These are phyloP conservation scores for Perognathus longimembris DNA, from an alignment of 2,113 vertebrate genomes.

Conservation along the genomic window DNA sequence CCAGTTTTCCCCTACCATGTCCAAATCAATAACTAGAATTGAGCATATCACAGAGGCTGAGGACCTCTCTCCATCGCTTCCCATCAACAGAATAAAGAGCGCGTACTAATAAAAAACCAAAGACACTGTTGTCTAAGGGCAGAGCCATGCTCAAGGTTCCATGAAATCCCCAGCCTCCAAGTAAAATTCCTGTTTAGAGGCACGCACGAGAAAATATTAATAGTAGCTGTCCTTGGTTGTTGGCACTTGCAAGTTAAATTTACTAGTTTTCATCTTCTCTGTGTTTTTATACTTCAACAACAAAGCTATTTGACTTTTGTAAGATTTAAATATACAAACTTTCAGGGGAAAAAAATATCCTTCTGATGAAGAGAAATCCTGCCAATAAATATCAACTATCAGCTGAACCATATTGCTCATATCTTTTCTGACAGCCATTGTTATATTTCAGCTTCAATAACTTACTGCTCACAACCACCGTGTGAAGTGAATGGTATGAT, in stretches of 20 bases:
- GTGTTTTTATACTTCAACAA: conserved; percentile 37
- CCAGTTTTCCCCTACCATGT: neutral
- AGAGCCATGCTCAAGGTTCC: neutral
- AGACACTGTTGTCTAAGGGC: neutral
- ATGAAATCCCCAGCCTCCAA: neutral
- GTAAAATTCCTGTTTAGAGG: neutral
- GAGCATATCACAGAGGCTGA: neutral
- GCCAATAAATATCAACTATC: neutral
- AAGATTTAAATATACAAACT: conserved; percentile 11
- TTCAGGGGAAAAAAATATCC: neutral
- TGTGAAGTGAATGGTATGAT: neutral
- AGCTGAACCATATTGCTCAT: neutral
- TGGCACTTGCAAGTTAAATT: neutral
- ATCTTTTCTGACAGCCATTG: neutral
- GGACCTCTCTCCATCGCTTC: neutral
- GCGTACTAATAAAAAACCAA: neutral
- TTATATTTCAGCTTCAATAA: neutral
- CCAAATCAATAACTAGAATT: neutral
- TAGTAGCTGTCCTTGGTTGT: neutral
- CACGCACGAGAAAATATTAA: neutral
- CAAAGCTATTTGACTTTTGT: neutral
- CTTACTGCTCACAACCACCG: neutral
- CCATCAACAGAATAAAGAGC: neutral
- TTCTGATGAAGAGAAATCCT: neutral
- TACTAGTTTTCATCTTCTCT: neutral